These are phyloP conservation scores for Octonoba sinensis DNA, from an alignment of 2,888 invertebrate genomes.

Conservation along the genomic window DNA sequence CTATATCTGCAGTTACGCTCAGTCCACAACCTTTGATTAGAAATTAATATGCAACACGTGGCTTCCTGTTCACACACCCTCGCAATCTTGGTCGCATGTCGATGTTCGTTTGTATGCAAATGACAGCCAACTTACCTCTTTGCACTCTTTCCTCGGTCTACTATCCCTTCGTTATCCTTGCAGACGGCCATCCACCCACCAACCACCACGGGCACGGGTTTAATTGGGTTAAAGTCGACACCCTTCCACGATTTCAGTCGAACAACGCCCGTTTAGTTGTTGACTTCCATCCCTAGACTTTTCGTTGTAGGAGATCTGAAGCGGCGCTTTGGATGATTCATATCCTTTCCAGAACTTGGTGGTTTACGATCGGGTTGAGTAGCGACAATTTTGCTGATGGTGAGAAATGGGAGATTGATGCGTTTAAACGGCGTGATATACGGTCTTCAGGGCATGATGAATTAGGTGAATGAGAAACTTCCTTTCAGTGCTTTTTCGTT, in stretches of 20 bases:
- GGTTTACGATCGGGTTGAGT: no score
- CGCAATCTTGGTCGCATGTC: not conserved
- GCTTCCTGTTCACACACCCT: slow-evolving; percentile 11
- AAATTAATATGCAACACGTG: no score
- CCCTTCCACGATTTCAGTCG: slow-evolving; percentile 34
- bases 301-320: slow-evolving; percentile 21
- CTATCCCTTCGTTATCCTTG: not conserved
- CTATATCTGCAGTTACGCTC: no score
- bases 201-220: slow-evolving; percentile 15
- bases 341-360: not conserved
- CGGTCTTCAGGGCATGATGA: no score
- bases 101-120: slow-evolving; percentile 54
- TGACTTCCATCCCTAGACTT: slow-evolving; percentile 9
- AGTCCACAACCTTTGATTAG: no score
- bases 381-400: no score
- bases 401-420: no score
- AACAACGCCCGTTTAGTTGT: slow-evolving; percentile 52
- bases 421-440: no score
- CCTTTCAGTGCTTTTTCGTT: no score
- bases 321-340: slow-evolving; percentile 21
- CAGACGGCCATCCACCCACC: slow-evolving; percentile 42
- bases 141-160: not conserved
- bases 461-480: no score
- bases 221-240: slow-evolving; percentile 61
- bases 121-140: slow-evolving; percentile 1